Conservation (phyloP, 2,888 invertebrate species). For the Elegia similella region DNA sequence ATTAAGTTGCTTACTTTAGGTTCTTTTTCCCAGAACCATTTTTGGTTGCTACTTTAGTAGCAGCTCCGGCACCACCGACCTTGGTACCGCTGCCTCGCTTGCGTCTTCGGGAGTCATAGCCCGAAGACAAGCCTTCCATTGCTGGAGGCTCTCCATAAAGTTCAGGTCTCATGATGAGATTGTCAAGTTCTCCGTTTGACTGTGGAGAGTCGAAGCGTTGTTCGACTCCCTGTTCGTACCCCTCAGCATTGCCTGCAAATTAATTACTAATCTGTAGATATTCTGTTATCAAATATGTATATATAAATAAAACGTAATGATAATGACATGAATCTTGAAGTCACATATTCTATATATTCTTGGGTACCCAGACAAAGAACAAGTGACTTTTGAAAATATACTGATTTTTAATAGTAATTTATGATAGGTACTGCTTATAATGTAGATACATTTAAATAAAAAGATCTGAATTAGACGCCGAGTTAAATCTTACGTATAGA, state of each 20-base stretch:
- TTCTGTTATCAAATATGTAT: not conserved
- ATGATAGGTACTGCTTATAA: too few species aligned
- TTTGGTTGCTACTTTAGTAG: slow-evolving; percentile 74
- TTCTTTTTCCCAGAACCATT: slow-evolving; percentile 73
- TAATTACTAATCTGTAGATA: not conserved
- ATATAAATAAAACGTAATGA: not conserved
- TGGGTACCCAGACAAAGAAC: not conserved
- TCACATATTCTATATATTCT: slow-evolving; percentile 11
- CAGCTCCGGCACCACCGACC: slow-evolving; percentile 73
- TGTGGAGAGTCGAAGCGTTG: slow-evolving; percentile 64
- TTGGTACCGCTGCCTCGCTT: slow-evolving; percentile 73
- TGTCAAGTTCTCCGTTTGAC: slow-evolving; percentile 75
- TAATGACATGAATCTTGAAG: not conserved
- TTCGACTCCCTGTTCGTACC: slow-evolving; percentile 65
- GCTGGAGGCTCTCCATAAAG: slow-evolving; percentile 82
- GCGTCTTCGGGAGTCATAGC: slow-evolving; percentile 65
- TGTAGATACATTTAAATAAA: too few species aligned
- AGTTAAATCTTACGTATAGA: not conserved
- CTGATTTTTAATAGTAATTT: too few species aligned
- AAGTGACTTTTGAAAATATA: too few species aligned
- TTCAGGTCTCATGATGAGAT: slow-evolving; percentile 83
- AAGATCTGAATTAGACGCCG: too few species aligned
- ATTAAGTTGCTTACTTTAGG: slow-evolving; percentile 55
- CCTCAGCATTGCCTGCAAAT: slow-evolving; percentile 67
- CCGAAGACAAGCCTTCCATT: slow-evolving; percentile 63